Base-by-base conservation (phyloP, 2,797 vertebrate species). In the Parambassis ranga region DNA sequence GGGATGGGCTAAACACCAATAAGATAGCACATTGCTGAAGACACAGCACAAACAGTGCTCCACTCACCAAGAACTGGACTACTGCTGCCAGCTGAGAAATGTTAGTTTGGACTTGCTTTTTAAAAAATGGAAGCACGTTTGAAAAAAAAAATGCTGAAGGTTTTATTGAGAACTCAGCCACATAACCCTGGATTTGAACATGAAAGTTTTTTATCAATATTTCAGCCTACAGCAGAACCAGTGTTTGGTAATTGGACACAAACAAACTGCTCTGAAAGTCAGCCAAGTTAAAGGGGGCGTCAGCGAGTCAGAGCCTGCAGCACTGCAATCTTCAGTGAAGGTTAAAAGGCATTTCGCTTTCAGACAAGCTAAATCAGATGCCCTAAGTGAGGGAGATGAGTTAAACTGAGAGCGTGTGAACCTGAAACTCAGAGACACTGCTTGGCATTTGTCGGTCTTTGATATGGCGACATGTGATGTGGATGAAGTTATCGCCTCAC, bases 361-460 rank as follows among this genome's bases (percentile, higher is more conserved):
- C 65, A 87, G 81, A 41, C 50, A 36, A 42, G 64, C 66, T 43
- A 59, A 75, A 87, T 90, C 87, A 86, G 87, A 90, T 89, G 89
- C 78, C 82, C 85, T 88, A 70, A 77, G 78, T 68, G 35, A 66
- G 65, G 48, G 70, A 85, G 88, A 86, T 82, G 86, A 87, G 73
- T 77, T 69, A 56, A 63, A 79, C 75, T 23, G 53, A 60, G 62
- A 19, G 76, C 1, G 73, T 86, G 75, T 87, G 87, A 89, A 88
- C 84, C 83, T 84, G 74, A 62, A 70, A 73, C 79, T 75, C 55
- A 32, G 80, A 89, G 87, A 89, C 88, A 84, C 81, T 88, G 90
- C 88, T 77, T 91, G 91, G 89, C 89, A 91, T 92, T 90, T 92
- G 82, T 82, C 51, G 59, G 73, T 70, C 87, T 91, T 93, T 93